phyloP scores from a whole-genome alignment of 2,888 invertebrate species.

The Maniola hyperantus region DNA sequence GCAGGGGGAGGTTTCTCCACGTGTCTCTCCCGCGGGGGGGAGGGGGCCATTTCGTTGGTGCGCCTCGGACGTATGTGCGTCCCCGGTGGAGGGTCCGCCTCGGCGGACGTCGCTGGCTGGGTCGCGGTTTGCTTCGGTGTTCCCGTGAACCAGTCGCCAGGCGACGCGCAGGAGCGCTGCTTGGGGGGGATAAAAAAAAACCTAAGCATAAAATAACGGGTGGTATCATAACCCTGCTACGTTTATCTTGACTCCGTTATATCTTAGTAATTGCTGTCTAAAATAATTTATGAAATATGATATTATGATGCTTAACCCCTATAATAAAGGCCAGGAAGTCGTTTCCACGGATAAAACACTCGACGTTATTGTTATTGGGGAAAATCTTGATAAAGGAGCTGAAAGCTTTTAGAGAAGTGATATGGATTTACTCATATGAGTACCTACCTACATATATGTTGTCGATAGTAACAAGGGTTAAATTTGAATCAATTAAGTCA shows the following conservation, averaged over 20 bases:
- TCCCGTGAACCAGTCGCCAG: too few species aligned
- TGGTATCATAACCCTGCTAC: slow-evolving; percentile 14
- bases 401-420: not conserved
- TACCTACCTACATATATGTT: too few species aligned
- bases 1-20: too few species aligned
- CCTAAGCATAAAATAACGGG: slow-evolving; percentile 5
- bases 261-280: slow-evolving; percentile 62
- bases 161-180: too few species aligned
- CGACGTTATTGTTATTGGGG: slow-evolving; percentile 62
- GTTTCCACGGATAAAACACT: slow-evolving; percentile 60
- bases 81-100: too few species aligned
- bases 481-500: not conserved
- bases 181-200: too few species aligned
- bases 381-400: slow-evolving; percentile 45
- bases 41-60: too few species aligned
- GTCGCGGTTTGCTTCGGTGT: too few species aligned
- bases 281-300: slow-evolving; percentile 76
- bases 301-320: slow-evolving; percentile 59
- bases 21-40: too few species aligned
- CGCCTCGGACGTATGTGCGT: too few species aligned
- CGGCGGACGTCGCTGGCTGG: too few species aligned
- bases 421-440: not conserved
- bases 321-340: slow-evolving; percentile 64
- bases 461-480: not conserved
- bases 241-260: slow-evolving; percentile 43